Percentiles rank a stretch among this genome's conserved stretches.
These are phyloP conservation scores for Anhinga anhinga DNA, from an alignment of 2,113 vertebrate genomes.

Conservation along the genomic window DNA sequence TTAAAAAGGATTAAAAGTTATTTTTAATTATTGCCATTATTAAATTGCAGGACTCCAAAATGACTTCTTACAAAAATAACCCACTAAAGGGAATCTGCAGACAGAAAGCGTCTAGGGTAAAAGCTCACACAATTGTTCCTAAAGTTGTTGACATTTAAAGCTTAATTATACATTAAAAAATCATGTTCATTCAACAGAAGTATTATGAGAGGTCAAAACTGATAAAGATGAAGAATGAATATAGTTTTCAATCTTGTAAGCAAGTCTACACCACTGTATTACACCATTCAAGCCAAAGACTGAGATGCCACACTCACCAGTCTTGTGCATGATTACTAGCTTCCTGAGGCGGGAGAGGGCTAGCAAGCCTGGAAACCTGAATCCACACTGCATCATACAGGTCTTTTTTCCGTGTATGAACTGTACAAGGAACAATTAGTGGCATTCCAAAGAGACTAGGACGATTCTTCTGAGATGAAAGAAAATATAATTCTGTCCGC, in stretches of 20 bases:
- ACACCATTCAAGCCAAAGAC: neutral
- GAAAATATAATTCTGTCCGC: slow-evolving; percentile 95
- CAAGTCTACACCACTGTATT: neutral
- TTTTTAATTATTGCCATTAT: neutral
- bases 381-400: slow-evolving; percentile 96
- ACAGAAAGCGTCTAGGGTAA: neutral
- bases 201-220: neutral
- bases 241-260: neutral
- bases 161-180: neutral
- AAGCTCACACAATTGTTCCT: neutral
- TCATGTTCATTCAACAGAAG: neutral
- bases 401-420: slow-evolving; percentile 91
- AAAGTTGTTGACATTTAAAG: neutral
- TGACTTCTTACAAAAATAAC: neutral
- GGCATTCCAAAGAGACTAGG: slow-evolving; percentile 98
- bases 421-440: slow-evolving; percentile 93
- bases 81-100: neutral
- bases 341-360: slow-evolving; percentile 96
- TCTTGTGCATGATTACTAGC: slow-evolving; percentile 98
- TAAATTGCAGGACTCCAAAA: neutral
- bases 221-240: neutral
- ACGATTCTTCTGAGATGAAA: slow-evolving; percentile 97
- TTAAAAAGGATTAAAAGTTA: neutral
- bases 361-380: slow-evolving; percentile 94
- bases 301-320: slow-evolving; percentile 78